Percentiles rank a stretch among this genome's conserved stretches.
These are phyloP conservation scores for Delichon dasypus DNA, from an alignment of 2,797 vertebrate species.

Conservation along the genomic window DNA sequence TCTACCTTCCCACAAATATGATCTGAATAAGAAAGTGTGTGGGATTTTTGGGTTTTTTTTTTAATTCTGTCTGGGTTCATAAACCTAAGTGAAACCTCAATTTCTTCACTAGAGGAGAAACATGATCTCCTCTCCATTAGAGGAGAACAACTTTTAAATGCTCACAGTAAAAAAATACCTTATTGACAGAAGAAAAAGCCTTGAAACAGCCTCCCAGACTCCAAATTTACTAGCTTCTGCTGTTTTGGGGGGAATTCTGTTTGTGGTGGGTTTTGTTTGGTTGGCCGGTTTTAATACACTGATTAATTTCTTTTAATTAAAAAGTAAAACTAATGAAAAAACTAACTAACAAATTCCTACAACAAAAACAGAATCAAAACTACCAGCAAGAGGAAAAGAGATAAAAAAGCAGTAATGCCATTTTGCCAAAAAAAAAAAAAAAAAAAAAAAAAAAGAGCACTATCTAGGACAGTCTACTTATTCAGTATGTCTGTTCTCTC, in stretches of 20 bases:
- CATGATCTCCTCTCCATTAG: too few species aligned
- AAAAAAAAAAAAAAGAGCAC: too few species aligned
- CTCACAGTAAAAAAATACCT: not conserved
- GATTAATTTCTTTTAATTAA: not conserved
- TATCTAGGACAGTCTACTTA: not conserved
- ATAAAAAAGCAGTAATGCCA: not conserved
- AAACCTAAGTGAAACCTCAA: not conserved
- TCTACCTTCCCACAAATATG: not conserved
- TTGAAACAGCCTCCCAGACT: not conserved
- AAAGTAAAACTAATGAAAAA: not conserved
- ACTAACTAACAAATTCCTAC: not conserved
- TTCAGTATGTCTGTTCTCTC: not conserved
- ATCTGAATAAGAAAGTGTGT: not conserved
- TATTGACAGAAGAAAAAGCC: not conserved
- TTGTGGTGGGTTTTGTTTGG: not conserved
- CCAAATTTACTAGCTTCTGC: not conserved
- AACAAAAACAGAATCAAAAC: not conserved
- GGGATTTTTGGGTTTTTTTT: not conserved
- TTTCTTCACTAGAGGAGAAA: too few species aligned
- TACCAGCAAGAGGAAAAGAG: not conserved
- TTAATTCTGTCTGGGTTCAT: not conserved
- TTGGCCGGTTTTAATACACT: not conserved
- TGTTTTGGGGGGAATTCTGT: rapidly evolving
- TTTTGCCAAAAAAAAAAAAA: not conserved
- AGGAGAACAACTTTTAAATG: not conserved